Evolutionary conservation across 2,113 vertebrate genomes (phyloP).

Genomic region (Tursiops truncatus): DNA sequence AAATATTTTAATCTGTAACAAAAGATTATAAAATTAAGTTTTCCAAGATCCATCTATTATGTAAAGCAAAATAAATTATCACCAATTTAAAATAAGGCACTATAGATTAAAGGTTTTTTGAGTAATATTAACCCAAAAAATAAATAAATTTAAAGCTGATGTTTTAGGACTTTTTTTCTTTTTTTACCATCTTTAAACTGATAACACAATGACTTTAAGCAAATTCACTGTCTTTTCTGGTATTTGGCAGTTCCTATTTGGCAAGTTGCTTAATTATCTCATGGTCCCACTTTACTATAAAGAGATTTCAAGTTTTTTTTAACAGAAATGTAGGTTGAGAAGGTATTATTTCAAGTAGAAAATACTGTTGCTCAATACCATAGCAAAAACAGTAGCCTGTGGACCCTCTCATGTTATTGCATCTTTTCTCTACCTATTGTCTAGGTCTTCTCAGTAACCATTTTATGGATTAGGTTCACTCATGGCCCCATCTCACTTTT

Average conservation of each 20-base stretch:
- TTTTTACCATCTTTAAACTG: background rate
- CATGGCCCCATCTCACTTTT: background rate
- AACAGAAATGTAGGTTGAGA: constrained; percentile 32
- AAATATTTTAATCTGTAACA: constrained; percentile 42
- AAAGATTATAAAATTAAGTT: constrained; percentile 5
- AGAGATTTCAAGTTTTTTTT: constrained; percentile 1
- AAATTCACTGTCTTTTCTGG: constrained; percentile 24
- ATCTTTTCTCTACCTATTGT: background rate
- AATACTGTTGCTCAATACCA: constrained; percentile 42
- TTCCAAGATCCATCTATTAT: background rate
- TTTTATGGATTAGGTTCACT: background rate
- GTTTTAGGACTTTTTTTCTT: background rate
- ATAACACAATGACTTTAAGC: background rate
- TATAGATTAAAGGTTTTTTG: background rate
- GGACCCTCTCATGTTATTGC: background rate
- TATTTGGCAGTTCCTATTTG: constrained; percentile 14
- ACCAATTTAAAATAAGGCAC: constrained; percentile 17
- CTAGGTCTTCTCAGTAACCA: background rate
- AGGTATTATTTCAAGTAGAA: constrained; percentile 48
- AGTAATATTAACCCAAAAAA: background rate
- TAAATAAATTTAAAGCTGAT: background rate
- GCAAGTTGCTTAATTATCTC: constrained; percentile 18
- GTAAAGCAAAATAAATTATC: constrained; percentile 25
- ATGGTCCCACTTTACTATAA: background rate
- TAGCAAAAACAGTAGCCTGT: background rate